A percentile compares a stretch with the other conserved stretches of the same genome.
Conservation (phyloP, 35 echinoderm and acorn worm genomes). For the Diadema setosum region DNA sequence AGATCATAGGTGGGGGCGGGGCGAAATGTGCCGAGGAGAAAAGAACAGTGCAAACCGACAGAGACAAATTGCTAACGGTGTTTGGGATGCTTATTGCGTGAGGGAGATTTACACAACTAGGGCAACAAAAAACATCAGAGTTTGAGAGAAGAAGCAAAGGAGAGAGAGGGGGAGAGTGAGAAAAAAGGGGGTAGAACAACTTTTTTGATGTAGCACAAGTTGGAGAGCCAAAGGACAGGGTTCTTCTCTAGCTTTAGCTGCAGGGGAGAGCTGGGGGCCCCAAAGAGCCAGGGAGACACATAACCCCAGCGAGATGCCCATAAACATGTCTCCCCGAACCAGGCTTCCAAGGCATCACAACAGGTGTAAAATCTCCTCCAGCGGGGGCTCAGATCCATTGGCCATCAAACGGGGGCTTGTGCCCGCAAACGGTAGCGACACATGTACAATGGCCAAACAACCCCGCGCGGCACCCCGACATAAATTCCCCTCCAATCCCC, state of each 20-base stretch:
- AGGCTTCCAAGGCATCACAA: neutral
- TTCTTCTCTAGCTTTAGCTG: too few species aligned
- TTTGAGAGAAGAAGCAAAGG: too few species aligned
- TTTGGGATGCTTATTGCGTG: too few species aligned
- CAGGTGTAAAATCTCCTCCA: neutral
- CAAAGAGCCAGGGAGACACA: neutral
- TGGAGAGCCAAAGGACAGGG: too few species aligned
- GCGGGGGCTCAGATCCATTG: neutral
- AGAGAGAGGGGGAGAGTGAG: too few species aligned
- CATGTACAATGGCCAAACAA: neutral
- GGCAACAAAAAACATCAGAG: too few species aligned
- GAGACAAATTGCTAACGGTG: too few species aligned
- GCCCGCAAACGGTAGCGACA: neutral
- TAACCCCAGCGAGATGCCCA: neutral
- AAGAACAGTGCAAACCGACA: too few species aligned
- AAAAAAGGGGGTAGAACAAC: neutral
- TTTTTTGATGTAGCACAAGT: neutral
- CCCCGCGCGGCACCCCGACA: neutral
- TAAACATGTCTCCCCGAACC: neutral
- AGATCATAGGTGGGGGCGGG: too few species aligned
- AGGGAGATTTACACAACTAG: too few species aligned
- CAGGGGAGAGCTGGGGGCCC: neutral
- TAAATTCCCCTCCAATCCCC: neutral
- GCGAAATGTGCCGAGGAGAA: too few species aligned
- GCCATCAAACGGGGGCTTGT: neutral